phyloP scores from a whole-genome alignment of 2,888 invertebrate species.

The Leptopterna dolabrata region DNA sequence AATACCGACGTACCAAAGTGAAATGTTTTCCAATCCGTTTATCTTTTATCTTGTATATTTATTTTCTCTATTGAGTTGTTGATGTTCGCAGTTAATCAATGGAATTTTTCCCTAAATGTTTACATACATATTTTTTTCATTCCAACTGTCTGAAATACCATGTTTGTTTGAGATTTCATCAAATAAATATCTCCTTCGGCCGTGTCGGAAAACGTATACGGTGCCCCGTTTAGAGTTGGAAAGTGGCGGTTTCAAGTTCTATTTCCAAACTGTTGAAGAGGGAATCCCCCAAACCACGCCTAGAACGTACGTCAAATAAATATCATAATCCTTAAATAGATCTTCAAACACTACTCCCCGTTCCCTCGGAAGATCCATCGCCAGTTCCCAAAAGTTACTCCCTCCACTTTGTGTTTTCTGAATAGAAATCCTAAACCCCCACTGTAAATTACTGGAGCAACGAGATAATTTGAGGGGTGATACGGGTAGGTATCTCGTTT shows the following conservation, averaged over 20 bases:
- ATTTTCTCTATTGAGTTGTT: neutral
- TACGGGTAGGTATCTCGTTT: neutral
- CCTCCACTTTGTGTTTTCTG: neutral
- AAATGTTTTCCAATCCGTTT: no score
- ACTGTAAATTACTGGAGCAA: neutral
- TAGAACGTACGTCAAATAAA: constrained; percentile 23
- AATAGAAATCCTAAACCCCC: neutral
- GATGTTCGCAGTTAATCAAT: neutral
- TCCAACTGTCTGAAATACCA: neutral
- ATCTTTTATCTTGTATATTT: no score
- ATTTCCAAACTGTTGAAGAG: constrained; percentile 20
- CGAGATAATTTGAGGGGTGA: neutral
- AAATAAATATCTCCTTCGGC: neutral
- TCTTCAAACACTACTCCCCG: neutral
- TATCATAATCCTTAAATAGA: constrained; percentile 34
- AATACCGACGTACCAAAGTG: no score
- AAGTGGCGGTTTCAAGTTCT: constrained; percentile 1
- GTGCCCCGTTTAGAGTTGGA: neutral
- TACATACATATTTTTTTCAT: neutral
- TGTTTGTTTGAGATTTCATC: neutral
- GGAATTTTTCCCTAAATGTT: neutral
- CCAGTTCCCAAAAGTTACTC: neutral
- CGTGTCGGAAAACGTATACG: neutral
- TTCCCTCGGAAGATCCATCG: neutral
- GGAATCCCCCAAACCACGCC: constrained; percentile 36